A percentile compares a stretch with the other conserved stretches of the same genome.
phyloP scores from a whole-genome alignment of 2,888 invertebrate genomes.

The Saturnia pavonia region DNA sequence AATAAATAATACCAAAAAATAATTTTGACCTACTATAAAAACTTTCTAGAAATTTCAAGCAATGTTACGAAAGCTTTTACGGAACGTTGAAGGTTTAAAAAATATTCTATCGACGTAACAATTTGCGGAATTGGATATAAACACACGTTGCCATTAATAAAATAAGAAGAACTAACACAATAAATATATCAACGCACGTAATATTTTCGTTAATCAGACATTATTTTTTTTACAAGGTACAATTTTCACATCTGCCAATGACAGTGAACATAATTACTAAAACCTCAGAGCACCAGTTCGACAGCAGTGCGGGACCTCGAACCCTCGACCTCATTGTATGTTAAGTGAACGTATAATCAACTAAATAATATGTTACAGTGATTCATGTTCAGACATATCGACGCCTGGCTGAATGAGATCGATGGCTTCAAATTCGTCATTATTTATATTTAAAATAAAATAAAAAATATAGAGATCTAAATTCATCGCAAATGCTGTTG shows the following conservation, averaged over 20 bases:
- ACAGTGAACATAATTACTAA: background rate
- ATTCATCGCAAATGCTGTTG: background rate
- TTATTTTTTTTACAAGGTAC: background rate
- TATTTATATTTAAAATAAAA: background rate
- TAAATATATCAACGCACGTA: too few relatives aligned
- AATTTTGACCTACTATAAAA: too few relatives aligned
- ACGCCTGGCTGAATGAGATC: conserved; percentile 1
- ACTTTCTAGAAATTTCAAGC: too few relatives aligned
- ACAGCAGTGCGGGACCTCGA: conserved; percentile 16
- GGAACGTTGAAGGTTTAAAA: too few relatives aligned
- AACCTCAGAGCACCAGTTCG: background rate
- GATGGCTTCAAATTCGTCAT: background rate
- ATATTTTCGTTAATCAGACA: background rate
- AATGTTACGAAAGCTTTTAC: too few relatives aligned
- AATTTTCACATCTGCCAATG: background rate
- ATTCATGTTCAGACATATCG: conserved; percentile 11
- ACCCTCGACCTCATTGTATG: conserved; percentile 23
- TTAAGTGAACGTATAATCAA: conserved; percentile 15
- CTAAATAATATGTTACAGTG: conserved; percentile 15
- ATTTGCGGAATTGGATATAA: too few relatives aligned
- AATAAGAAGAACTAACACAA: too few relatives aligned
- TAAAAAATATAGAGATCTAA: background rate
- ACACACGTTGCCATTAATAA: too few relatives aligned
- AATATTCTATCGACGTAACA: too few relatives aligned
- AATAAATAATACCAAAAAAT: too few relatives aligned